Conservation (phyloP, 2,888 invertebrate species). For the Trachelus troglodyta region DNA sequence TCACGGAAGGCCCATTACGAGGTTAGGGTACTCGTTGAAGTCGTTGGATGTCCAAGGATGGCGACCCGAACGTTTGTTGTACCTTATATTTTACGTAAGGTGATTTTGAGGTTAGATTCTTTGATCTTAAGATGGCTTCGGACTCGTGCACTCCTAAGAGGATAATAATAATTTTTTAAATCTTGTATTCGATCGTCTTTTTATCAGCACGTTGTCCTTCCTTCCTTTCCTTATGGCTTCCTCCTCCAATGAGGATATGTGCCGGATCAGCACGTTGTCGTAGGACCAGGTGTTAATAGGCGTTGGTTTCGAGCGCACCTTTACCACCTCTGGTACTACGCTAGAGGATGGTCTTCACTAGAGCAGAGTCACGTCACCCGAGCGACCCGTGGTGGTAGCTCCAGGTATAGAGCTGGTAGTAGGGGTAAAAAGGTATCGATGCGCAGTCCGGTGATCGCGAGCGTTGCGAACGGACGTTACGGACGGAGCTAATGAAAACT, state of each 20-base stretch:
- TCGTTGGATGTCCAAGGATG: background rate
- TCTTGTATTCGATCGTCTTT: too few species aligned
- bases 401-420: background rate
- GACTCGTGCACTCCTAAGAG: background rate
- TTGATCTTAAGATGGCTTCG: background rate
- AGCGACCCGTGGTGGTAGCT: background rate
- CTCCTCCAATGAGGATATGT: too few species aligned
- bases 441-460: conserved; percentile 23
- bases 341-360: background rate
- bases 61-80: background rate
- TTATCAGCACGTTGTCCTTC: background rate
- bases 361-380: background rate
- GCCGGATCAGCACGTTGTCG: background rate
- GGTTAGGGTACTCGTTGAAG: background rate
- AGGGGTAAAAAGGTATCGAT: conserved; percentile 5
- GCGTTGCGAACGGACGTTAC: conserved; percentile 15
- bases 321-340: background rate
- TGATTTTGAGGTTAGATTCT: background rate
- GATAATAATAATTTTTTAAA: too few species aligned
- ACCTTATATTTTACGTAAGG: background rate
- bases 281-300: background rate
- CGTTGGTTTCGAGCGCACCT: background rate
- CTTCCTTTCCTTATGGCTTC: too few species aligned
- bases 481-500: background rate
- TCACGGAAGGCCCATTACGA: background rate